Conservation (phyloP, 2,113 vertebrate genomes). For the Casuarius casuarius region DNA sequence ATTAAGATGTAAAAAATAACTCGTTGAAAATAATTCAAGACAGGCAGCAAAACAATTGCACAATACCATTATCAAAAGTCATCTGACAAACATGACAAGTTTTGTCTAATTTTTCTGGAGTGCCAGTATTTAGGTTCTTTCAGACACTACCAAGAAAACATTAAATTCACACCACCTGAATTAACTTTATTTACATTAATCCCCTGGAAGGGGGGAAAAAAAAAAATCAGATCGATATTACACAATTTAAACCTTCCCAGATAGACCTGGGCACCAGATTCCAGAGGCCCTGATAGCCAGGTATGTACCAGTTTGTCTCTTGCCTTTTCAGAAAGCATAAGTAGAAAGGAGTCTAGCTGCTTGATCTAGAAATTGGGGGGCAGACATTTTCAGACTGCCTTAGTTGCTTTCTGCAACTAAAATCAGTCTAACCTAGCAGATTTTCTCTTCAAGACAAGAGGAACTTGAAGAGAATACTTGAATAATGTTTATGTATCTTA, state of each 20-base stretch:
- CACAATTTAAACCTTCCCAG: background rate
- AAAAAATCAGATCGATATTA: background rate
- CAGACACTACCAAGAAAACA: background rate
- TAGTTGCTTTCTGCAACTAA: background rate
- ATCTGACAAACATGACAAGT: background rate
- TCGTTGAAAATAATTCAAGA: background rate
- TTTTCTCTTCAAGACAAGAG: background rate
- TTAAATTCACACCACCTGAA: background rate
- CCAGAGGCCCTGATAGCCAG: background rate
- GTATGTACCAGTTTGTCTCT: background rate
- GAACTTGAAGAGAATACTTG: background rate
- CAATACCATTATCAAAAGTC: background rate
- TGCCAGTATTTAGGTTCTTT: background rate
- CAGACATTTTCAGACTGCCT: background rate
- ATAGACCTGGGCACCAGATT: background rate
- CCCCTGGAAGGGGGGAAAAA: background rate
- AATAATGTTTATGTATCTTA: background rate
- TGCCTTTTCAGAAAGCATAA: background rate
- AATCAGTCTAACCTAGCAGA: background rate
- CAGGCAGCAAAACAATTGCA: background rate
- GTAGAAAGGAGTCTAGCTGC: background rate
- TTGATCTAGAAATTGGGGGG: background rate
- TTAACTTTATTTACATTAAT: background rate
- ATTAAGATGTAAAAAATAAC: background rate
- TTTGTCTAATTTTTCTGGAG: background rate